Evolutionary conservation across 2,888 invertebrate genomes (phyloP), one percentile per base, ranked within the genome.

Genomic region (Hemicrepidius hirtus): DNA sequence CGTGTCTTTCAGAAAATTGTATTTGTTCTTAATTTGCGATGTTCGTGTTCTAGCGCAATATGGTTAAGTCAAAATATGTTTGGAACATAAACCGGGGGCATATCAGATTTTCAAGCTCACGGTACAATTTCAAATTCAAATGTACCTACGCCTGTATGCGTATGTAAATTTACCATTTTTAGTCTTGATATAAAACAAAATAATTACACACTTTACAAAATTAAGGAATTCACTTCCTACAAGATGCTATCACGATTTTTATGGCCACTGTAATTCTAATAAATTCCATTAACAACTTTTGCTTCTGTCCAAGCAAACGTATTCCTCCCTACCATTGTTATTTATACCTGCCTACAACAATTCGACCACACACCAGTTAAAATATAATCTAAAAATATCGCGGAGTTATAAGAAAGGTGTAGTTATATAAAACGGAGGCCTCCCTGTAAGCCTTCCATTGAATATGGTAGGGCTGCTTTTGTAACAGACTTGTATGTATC

Each of bases 361-460:
- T 12, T 20, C 37, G 53, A 66, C 55, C 66, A 66, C 55, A 55
- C 53, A 44, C 41, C 41, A 57, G 41, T 66, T 66, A 55, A 55
- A 55, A 55, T 32, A 44, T 66, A 66, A 66, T 66, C 55, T 57
- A 55, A 55, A 55, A 66, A 66, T 66, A 55, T 55, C 24, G 24
- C 50, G n/a, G 46, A n/a, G 49, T 50, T 50, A 50, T 18, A 35
- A 24, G 41, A 12, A 66, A 66, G 55, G 49, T 49, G 68, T 60
- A 60, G 35, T 59, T 60, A 60, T 60, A 57, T 44, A 59, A 68
- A 35, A 59, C 57, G 12, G 16, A 18, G 12, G 37, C 44, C 59
- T 49, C 13, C 57, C 57, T 55, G 59, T 68, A 60, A 55, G 68
- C 44, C 24, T 60, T 68, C 49, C 59, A 68, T 68, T 59, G 68